Percentiles rank a stretch among this genome's conserved stretches.
phyloP scores from a whole-genome alignment of 2,797 vertebrate genomes.

The Loriculus beryllinus region DNA sequence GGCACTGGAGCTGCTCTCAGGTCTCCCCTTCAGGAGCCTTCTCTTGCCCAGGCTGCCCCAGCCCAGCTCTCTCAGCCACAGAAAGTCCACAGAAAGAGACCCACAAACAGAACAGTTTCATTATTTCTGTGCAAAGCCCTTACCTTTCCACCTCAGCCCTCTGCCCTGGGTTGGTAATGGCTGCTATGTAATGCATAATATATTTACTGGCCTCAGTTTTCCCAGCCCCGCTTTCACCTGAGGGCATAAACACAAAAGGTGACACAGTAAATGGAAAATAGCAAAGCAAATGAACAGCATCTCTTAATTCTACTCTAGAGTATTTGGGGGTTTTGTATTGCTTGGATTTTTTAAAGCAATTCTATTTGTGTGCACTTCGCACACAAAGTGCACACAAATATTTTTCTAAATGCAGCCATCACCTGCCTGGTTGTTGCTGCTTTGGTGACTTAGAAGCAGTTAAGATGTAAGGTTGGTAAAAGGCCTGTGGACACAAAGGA shows the following conservation, averaged over 20 bases:
- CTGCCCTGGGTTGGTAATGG: conserved; percentile 97
- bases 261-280: neutral
- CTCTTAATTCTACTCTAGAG: neutral
- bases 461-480: neutral
- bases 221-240: conserved; percentile 97
- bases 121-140: neutral
- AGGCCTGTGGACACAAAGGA: neutral
- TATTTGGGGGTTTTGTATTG: accelerated
- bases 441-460: neutral
- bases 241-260: conserved; percentile 11
- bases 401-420: neutral
- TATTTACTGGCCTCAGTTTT: conserved; percentile 99
- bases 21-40: neutral
- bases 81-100: neutral
- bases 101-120: neutral
- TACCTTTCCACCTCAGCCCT: conserved; percentile 97
- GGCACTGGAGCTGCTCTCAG: neutral
- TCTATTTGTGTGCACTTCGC: neutral
- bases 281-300: neutral
- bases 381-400: neutral
- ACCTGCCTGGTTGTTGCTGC: neutral
- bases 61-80: neutral
- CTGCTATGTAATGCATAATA: conserved; percentile 99
- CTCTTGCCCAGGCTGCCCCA: neutral
- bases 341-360: neutral